Percentiles rank a stretch among this genome's conserved stretches.
These are phyloP conservation scores for Saxidomus purpurata DNA, from an alignment of 1,140 invertebrate genomes.

Conservation along the genomic window DNA sequence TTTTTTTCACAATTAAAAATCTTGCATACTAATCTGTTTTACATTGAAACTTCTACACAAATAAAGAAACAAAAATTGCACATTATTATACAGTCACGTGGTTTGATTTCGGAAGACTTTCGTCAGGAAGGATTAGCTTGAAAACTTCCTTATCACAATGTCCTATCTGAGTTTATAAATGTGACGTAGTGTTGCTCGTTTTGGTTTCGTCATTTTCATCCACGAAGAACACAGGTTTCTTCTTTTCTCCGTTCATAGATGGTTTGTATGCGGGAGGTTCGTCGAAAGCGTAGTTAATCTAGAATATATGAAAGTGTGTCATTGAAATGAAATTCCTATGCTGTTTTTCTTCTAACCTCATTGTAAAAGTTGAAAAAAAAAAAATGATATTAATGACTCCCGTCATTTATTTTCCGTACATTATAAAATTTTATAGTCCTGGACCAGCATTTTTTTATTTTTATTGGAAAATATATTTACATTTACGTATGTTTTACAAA, in stretches of 20 bases:
- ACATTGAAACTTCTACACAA: background rate
- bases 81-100: background rate
- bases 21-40: too few relatives aligned
- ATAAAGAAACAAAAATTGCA: background rate
- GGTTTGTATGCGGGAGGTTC: slow-evolving; percentile 14
- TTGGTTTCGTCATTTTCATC: slow-evolving; percentile 44
- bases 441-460: too few relatives aligned
- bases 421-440: too few relatives aligned
- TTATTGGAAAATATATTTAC: too few relatives aligned
- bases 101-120: background rate
- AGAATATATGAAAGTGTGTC: background rate
- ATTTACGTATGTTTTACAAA: too few relatives aligned
- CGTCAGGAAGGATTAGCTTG: background rate
- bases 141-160: slow-evolving; percentile 14
- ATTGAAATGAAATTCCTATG: too few relatives aligned
- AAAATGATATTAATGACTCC: too few relatives aligned
- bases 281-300: slow-evolving; percentile 56
- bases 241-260: slow-evolving; percentile 37
- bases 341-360: too few relatives aligned
- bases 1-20: too few relatives aligned
- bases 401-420: too few relatives aligned
- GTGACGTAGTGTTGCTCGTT: background rate
- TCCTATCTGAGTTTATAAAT: slow-evolving; percentile 17
- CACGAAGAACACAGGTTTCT: slow-evolving; percentile 54
- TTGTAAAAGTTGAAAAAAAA: too few relatives aligned